These are phyloP conservation scores for Prionailurus bengalensis DNA, from an alignment of 2,113 vertebrate species.

Conservation along the genomic window DNA sequence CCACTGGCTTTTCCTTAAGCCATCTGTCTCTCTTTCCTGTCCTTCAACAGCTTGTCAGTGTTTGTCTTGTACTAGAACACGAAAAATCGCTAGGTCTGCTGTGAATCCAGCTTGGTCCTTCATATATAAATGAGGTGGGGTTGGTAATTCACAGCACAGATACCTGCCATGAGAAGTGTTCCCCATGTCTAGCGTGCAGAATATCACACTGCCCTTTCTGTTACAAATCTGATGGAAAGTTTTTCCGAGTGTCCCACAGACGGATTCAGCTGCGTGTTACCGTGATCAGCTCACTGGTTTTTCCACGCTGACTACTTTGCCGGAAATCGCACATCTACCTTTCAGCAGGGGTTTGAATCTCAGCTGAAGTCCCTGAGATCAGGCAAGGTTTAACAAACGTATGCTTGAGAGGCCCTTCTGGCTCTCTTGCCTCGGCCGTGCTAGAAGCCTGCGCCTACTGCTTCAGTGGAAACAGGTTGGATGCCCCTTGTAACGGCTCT, in stretches of 20 bases:
- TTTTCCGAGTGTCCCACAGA: not conserved
- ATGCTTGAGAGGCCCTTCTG: not conserved
- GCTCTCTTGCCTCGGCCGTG: not conserved
- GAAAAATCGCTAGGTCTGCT: not conserved
- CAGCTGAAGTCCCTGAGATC: not conserved
- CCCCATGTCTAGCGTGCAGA: not conserved
- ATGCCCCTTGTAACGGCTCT: not conserved
- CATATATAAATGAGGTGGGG: not conserved
- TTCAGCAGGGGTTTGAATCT: not conserved
- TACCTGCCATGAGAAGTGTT: not conserved
- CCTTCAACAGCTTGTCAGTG: not conserved
- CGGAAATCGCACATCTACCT: not conserved
- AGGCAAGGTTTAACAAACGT: not conserved
- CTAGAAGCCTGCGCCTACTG: not conserved
- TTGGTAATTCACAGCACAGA: not conserved
- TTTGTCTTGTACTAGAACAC: not conserved
- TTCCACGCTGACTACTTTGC: not conserved
- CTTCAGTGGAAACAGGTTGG: not conserved
- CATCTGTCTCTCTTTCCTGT: not conserved
- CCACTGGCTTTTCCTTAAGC: not conserved
- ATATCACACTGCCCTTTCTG: not conserved
- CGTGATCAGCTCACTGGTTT: not conserved
- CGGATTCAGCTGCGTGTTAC: too few species aligned
- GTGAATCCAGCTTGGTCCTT: not conserved
- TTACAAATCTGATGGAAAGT: not conserved